Conservation (phyloP, 2,113 vertebrate genomes). For the Eulemur macaco region DNA sequence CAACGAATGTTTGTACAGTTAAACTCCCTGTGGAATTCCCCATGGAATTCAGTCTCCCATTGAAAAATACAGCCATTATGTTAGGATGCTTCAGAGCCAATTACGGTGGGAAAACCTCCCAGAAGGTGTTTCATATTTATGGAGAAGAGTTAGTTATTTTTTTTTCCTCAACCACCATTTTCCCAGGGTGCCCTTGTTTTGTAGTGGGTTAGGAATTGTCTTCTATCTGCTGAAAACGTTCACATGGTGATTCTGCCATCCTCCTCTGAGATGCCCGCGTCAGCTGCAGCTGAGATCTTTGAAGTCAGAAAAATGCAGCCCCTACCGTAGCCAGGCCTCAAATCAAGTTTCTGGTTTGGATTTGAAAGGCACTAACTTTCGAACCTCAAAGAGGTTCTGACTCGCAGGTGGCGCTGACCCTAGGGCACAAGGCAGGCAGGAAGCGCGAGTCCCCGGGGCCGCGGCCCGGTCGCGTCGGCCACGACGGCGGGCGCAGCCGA, state of each 20-base stretch:
- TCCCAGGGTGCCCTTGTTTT: not conserved
- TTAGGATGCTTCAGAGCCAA: conserved; percentile 40
- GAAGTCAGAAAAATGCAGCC: not conserved
- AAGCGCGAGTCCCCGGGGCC: accelerated
- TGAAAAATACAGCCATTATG: conserved; percentile 55
- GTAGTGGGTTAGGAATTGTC: not conserved
- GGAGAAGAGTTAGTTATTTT: not conserved
- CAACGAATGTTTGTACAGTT: conserved; percentile 66
- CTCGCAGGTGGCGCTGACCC: not conserved
- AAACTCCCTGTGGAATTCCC: conserved; percentile 50
- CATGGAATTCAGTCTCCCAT: conserved; percentile 24
- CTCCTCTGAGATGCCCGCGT: not conserved
- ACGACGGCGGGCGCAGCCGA: not conserved
- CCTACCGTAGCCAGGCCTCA: not conserved
- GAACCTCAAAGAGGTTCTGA: not conserved
- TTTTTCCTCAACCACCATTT: not conserved
- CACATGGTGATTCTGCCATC: not conserved
- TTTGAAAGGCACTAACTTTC: not conserved
- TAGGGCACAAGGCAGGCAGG: not conserved
- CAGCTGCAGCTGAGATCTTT: not conserved
- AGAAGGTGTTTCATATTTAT: conserved; percentile 42
- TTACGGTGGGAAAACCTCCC: conserved; percentile 17
- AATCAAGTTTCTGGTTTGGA: not conserved
- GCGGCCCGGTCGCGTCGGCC: accelerated
- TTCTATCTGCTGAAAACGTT: not conserved